phyloP scores from a whole-genome alignment of 2,113 vertebrate genomes.

The Camelus dromedarius region DNA sequence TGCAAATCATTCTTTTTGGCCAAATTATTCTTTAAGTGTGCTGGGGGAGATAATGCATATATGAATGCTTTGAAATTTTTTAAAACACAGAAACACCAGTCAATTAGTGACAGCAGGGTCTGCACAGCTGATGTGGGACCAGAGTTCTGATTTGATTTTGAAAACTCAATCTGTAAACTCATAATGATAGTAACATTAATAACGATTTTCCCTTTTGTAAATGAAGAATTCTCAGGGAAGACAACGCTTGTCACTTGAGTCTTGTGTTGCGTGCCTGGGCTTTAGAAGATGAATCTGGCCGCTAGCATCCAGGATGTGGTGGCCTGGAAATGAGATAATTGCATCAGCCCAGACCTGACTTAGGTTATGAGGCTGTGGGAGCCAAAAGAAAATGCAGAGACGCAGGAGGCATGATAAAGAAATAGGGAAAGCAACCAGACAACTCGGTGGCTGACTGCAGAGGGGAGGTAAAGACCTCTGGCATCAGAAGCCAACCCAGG shows the following conservation, averaged over 20 bases:
- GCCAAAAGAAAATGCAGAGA: fast-evolving
- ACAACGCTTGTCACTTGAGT: fast-evolving
- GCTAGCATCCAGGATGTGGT: fast-evolving
- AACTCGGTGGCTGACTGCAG: fast-evolving
- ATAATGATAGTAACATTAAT: background rate
- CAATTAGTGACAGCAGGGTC: background rate
- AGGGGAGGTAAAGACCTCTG: background rate
- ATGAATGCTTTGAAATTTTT: background rate
- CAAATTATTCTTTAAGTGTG: background rate
- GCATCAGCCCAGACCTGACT: background rate
- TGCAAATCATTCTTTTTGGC: background rate
- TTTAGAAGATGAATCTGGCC: background rate
- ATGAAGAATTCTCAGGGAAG: background rate
- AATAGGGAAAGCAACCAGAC: fast-evolving
- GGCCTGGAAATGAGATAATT: background rate
- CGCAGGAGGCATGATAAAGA: fast-evolving
- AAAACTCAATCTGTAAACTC: background rate
- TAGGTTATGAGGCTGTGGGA: fast-evolving
- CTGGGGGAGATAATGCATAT: background rate
- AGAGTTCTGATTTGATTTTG: background rate
- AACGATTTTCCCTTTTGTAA: too few species aligned
- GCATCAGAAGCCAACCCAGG: background rate
- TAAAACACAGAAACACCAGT: background rate
- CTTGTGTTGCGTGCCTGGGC: fast-evolving
- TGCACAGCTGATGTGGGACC: background rate